Conservation (phyloP, 92 coral and sea anemone genomes). For the Heliopora coerulea region DNA sequence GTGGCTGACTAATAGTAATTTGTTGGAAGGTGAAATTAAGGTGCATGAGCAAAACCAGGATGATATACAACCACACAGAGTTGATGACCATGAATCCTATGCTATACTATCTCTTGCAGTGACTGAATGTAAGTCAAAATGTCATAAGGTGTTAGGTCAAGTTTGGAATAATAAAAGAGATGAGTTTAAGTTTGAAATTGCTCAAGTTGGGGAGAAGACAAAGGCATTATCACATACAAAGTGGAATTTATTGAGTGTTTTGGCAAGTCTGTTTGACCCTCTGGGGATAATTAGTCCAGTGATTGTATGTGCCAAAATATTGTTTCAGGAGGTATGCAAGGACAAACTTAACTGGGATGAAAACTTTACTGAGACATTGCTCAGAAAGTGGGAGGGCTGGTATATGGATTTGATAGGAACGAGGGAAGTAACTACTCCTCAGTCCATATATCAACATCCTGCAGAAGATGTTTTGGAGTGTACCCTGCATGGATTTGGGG, state of each 20-base stretch:
- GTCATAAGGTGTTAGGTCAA: conserved; percentile 50
- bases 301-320: conserved; percentile 33
- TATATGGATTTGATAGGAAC: conserved; percentile 31
- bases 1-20: no score
- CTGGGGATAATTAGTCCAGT: conserved; percentile 59
- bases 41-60: no score
- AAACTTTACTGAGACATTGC: conserved; percentile 14
- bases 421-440: conserved; percentile 6
- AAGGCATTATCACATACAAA: conserved; percentile 27
- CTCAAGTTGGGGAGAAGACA: conserved; percentile 28
- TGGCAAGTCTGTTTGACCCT: conserved; percentile 60
- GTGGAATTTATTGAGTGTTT: conserved; percentile 44
- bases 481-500: conserved; percentile 49
- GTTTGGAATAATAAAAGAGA: conserved; percentile 47
- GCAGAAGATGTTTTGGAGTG: conserved; percentile 27
- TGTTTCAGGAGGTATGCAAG: conserved; percentile 57
- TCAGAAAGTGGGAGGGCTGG: conserved; percentile 43
- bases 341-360: conserved; percentile 52
- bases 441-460: conserved; percentile 26
- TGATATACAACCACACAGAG: no score
- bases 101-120: no score
- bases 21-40: no score
- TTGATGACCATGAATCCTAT: no score
- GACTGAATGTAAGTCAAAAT: no score
- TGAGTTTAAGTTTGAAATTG: conserved; percentile 32